A percentile compares a stretch with the other conserved stretches of the same genome.
Conservation (phyloP, 2,797 vertebrate genomes). For the Borostomias antarcticus region DNA sequence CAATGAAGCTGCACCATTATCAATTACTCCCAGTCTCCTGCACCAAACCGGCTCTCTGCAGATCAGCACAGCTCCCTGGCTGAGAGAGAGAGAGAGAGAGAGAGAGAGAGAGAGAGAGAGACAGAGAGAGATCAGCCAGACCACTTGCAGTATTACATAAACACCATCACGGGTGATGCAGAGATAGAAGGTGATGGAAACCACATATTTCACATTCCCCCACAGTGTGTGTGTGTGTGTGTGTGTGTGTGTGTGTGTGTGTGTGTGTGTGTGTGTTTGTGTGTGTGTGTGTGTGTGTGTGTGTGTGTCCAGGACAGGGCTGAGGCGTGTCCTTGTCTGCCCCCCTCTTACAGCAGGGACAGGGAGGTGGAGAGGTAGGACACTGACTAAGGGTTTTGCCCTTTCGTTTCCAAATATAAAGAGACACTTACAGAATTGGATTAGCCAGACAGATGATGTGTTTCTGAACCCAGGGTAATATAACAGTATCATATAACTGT, state of each 20-base stretch:
- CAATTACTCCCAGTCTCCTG: constrained; percentile 63
- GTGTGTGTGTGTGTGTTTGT: constrained; percentile 3
- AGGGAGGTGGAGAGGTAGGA: no score
- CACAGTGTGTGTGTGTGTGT: constrained; percentile 29
- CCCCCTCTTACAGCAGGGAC: no score
- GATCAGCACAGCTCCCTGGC: constrained; percentile 66
- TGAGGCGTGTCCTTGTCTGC: no score
- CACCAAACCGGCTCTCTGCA: constrained; percentile 68
- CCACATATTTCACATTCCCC: background rate
- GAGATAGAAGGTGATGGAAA: background rate
- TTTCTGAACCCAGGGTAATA: no score
- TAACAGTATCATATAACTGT: no score
- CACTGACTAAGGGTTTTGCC: no score
- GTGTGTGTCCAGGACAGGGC: background rate
- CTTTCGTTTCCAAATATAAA: no score
- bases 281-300: constrained; percentile 20
- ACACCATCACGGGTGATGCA: background rate
- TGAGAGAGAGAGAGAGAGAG: background rate
- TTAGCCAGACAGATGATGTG: no score
- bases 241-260: constrained; percentile 1
- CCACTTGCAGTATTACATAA: background rate
- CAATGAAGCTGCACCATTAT: constrained; percentile 64
- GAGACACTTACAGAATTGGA: no score
- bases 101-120: background rate
- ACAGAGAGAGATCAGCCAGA: background rate